phyloP scores from a whole-genome alignment of 2,113 vertebrate genomes.

The Ceratotherium simum region DNA sequence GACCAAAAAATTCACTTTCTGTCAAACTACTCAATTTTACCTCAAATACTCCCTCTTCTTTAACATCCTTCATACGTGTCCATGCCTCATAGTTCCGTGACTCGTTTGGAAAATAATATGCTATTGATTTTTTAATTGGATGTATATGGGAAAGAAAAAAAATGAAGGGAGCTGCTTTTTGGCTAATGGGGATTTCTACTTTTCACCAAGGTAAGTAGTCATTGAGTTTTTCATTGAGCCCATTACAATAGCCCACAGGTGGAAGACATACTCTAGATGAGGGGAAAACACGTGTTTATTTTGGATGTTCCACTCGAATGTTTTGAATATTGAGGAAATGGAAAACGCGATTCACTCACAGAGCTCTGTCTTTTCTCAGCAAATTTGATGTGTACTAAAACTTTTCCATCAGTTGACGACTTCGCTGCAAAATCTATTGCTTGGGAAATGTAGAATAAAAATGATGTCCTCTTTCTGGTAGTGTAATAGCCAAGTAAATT shows the following conservation, averaged over 20 bases:
- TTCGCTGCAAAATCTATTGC: constrained; percentile 49
- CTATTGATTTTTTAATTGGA: neutral
- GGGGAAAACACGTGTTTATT: neutral
- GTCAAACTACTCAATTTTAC: constrained; percentile 1
- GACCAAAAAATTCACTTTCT: constrained; percentile 30
- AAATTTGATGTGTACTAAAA: constrained; percentile 16
- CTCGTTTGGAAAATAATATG: constrained; percentile 49
- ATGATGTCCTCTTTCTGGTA: constrained; percentile 52
- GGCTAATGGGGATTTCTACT: neutral
- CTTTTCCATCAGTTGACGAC: neutral
- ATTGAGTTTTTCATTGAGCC: too few relatives aligned
- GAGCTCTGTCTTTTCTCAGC: constrained; percentile 44
- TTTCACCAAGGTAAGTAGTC: neutral
- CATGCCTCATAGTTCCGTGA: neutral
- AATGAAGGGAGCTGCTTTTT: neutral
- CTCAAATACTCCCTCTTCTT: neutral
- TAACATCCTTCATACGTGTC: neutral
- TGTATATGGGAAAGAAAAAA: neutral
- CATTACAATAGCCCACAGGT: neutral
- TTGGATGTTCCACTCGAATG: neutral
- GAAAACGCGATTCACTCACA: neutral
- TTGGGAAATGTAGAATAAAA: constrained; percentile 69
- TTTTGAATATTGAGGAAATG: constrained; percentile 20
- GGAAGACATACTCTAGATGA: neutral
- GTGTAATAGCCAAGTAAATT: constrained; percentile 61